Base-by-base conservation (phyloP, 2,888 invertebrate genomes). In the Zaprionus lineosus region DNA sequence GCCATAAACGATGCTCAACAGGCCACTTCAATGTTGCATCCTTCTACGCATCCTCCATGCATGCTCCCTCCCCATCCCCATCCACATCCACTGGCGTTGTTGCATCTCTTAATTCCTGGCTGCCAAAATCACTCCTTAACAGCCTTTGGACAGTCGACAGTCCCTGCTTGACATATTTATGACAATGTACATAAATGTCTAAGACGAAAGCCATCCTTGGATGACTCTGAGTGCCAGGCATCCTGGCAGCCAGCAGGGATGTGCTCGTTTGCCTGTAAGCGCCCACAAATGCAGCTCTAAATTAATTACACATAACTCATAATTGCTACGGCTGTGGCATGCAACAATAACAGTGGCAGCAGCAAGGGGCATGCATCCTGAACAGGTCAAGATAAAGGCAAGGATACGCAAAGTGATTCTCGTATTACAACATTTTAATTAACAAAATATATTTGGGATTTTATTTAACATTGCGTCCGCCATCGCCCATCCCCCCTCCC, bases 1-100 rank as follows among this genome's bases (percentile, higher is more conserved):
- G 65, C 57, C 43, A 44, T 47, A 66, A 73, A 61, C 59, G 52
- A 48, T 59, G 60, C 11, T 58, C 60, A 43, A 59, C 55, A 57
- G 43, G 50, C 24, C 66, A 21, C 59, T 64, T 41, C 34, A 64
- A 58, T 11, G 24, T 28, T 33, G 37, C 37, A 33, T 11, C 46
- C 19, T n/a, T 29, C 15, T 33, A 21, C 37, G n/a, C n/a, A n/a
- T n/a, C n/a, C n/a, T n/a, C n/a, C n/a, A n/a, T n/a, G n/a, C n/a
- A n/a, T n/a, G n/a, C n/a, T n/a, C n/a, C n/a, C n/a, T n/a, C n/a
- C n/a, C n/a, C n/a, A n/a, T n/a, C n/a, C n/a, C n/a, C n/a, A n/a
- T n/a, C n/a, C n/a, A n/a, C n/a, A n/a, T n/a, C n/a, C n/a, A n/a
- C n/a, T n/a, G n/a, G n/a, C n/a, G n/a, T n/a, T n/a, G n/a, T n/a